phyloP scores from a whole-genome alignment of 1,140 invertebrate species.

The Varroa destructor region DNA sequence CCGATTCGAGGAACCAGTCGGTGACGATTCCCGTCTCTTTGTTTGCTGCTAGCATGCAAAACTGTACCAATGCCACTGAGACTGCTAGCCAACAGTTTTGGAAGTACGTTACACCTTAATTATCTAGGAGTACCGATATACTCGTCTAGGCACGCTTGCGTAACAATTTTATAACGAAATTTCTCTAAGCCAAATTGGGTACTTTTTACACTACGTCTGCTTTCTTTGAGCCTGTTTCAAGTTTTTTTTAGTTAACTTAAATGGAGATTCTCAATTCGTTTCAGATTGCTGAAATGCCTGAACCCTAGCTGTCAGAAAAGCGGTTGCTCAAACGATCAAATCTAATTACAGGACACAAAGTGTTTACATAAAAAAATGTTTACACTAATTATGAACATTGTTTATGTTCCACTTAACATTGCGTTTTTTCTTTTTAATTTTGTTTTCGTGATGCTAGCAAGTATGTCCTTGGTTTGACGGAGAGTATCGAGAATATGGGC shows the following conservation, averaged over 20 bases:
- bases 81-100: slow-evolving; percentile 39
- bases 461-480: slow-evolving; percentile 49
- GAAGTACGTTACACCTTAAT: slow-evolving; percentile 36
- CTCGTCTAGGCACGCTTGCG: neutral
- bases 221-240: too few relatives aligned
- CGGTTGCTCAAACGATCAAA: too few relatives aligned
- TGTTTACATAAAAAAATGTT: too few relatives aligned
- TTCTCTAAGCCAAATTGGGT: neutral
- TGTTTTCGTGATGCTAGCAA: slow-evolving; percentile 33
- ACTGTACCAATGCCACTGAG: slow-evolving; percentile 31
- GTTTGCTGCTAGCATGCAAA: slow-evolving; percentile 15
- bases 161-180: neutral
- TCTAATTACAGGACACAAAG: too few relatives aligned
- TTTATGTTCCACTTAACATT: too few relatives aligned
- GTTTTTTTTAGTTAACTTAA: too few relatives aligned
- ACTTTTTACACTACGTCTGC: neutral
- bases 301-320: too few relatives aligned
- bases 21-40: neutral
- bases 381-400: too few relatives aligned
- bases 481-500: slow-evolving; percentile 71
- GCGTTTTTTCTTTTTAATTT: neutral
- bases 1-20: slow-evolving; percentile 33
- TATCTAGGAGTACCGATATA: neutral
- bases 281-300: too few relatives aligned
- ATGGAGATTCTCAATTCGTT: too few relatives aligned